phyloP scores from a whole-genome alignment of 2,113 vertebrate species.

The Petromus typicus region DNA sequence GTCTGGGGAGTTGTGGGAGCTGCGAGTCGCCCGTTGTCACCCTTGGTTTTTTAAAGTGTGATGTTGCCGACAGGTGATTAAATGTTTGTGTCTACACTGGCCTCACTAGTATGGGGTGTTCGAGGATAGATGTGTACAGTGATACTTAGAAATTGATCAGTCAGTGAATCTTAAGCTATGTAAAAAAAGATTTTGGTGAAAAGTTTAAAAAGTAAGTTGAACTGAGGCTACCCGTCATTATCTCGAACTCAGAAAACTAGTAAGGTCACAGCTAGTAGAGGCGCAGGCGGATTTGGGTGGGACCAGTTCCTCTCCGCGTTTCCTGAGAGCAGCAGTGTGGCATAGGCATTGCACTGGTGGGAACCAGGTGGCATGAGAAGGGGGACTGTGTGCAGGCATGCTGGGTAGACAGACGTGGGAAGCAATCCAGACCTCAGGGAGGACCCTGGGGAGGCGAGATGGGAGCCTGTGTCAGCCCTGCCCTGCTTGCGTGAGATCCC shows the following conservation, averaged over 20 bases:
- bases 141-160: background rate
- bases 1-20: background rate
- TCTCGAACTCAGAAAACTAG: background rate
- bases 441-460: background rate
- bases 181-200: background rate
- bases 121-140: background rate
- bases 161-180: background rate
- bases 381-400: background rate
- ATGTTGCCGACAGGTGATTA: no score
- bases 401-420: background rate
- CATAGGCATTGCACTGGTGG: background rate
- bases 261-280: background rate
- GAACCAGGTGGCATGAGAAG: background rate
- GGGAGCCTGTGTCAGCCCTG: no score
- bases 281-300: background rate
- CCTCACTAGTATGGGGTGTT: background rate
- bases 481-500: no score
- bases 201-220: background rate
- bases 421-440: background rate
- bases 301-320: background rate
- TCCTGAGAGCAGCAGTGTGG: background rate
- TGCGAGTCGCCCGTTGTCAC: background rate
- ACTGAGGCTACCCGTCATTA: background rate
- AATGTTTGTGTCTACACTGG: background rate
- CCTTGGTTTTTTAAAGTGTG: fast-evolving